A percentile compares a stretch with the other conserved stretches of the same genome.
Evolutionary conservation across 2,113 vertebrate species (phyloP).

Genomic region (Manacus vitellinus): DNA sequence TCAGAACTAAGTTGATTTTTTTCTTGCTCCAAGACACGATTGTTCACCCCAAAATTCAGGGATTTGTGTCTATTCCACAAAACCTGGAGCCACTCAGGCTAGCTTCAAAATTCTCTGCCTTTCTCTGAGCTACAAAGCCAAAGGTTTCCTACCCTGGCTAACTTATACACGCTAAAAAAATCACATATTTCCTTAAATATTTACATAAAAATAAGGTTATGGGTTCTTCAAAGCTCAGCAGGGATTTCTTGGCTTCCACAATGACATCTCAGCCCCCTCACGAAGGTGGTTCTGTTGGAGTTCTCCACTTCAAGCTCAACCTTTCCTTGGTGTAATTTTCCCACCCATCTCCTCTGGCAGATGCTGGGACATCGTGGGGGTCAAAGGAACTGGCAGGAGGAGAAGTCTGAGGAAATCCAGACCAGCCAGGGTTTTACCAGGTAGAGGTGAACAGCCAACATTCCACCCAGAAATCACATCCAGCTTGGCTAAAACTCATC

Average conservation of each 20-base stretch:
- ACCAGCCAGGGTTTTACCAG: neutral
- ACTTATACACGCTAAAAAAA: neutral
- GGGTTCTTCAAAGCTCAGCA: neutral
- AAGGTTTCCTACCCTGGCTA: neutral
- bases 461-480: neutral
- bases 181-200: neutral
- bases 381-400: neutral
- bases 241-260: neutral
- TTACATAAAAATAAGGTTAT: neutral
- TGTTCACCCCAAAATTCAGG: neutral
- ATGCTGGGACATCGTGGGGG: too few relatives aligned
- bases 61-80: neutral
- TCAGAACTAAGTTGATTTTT: neutral
- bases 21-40: neutral
- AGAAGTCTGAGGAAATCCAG: neutral
- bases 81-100: neutral
- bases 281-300: neutral
- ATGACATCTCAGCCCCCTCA: neutral
- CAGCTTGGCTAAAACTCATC: neutral
- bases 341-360: rapidly evolving
- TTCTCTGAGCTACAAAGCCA: neutral
- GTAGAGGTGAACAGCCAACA: neutral
- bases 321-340: rapidly evolving
- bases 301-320: neutral
- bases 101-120: neutral